Evolutionary conservation across 1,140 invertebrate genomes (phyloP), one percentile per base, ranked within the genome.

Genomic region (Zaprionus taronus): DNA sequence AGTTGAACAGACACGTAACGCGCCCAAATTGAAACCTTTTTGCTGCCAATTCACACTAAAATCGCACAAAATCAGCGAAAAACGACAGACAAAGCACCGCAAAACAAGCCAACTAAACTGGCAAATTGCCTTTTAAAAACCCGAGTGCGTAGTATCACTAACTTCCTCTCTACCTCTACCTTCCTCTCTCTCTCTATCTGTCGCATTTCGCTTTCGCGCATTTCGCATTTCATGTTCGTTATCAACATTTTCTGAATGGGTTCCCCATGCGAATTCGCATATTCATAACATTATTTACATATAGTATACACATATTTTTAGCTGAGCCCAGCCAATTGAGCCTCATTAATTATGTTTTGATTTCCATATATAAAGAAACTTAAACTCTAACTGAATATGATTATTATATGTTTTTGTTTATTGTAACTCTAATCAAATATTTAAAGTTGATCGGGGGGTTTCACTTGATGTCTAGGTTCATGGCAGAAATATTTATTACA

Each of bases 121-220:
- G 41, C 47, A 66, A 83, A 89, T 75, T 77, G 63, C 20, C 49
- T 41, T 66, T 80, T 80, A 60, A 80, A 51, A 49, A 20, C n/a
- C 20, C 47, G 47, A 11, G 17, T 22, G 47, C 47, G 2, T 49
- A 12, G 47, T 51, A 20, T 24, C 47, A 24, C 47, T 14, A 5
- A 4, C 2, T 11, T 26, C 24, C 24, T 26, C 24, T 24, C 24
- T 2, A 24, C 24, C 24, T 28, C 26, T 7, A 28, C 28, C 28
- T 28, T 11, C 4, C 17, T 22, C 20, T 22, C 20, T 5, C 3
- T 22, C 2, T 12, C 0, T 7, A 1, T 31, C n/a, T 47, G n/a
- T 51, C 47, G 4, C 47, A 51, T 51, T 51, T 51, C 47, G 47
- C 47, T 51, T 24, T 51, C 9, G 17, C 47, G 12, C 9, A 20